Evolutionary conservation across 2,797 vertebrate genomes (phyloP).

Genomic region (Helarctos malayanus): DNA sequence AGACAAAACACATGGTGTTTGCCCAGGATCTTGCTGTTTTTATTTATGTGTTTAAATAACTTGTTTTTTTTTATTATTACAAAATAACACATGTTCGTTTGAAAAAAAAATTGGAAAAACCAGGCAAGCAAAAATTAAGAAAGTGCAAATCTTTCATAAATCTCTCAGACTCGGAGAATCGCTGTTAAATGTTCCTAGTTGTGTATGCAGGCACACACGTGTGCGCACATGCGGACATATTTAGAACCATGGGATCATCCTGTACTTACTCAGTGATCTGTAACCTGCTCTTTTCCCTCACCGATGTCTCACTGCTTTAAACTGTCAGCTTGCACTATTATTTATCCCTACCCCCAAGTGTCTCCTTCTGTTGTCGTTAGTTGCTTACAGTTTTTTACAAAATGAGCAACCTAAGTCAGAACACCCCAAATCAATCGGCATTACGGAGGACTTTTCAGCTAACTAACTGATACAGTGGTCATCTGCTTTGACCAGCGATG

Average conservation of each 20-base stretch:
- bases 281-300: conserved; percentile 51
- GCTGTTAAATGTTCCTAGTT: not conserved
- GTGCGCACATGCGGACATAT: too few species aligned
- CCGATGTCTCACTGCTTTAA: conserved; percentile 12
- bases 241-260: conserved; percentile 20
- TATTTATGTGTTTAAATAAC: conserved; percentile 80
- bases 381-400: conserved; percentile 40
- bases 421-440: not conserved
- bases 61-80: conserved; percentile 78
- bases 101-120: conserved; percentile 61
- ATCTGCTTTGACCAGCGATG: not conserved
- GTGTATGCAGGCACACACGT: not conserved
- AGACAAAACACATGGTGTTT: conserved; percentile 74
- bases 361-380: not conserved
- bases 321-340: conserved; percentile 37
- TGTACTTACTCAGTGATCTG: not conserved
- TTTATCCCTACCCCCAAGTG: not conserved
- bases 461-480: not conserved
- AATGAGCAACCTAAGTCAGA: conserved; percentile 29
- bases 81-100: conserved; percentile 80
- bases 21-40: conserved; percentile 72
- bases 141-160: conserved; percentile 65
- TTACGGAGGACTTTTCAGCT: not conserved
- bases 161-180: conserved; percentile 27
- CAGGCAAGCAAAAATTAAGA: conserved; percentile 65